A percentile compares a stretch with the other conserved stretches of the same genome.
Conservation (phyloP, 2,113 vertebrate genomes). For the Lepus europaeus region DNA sequence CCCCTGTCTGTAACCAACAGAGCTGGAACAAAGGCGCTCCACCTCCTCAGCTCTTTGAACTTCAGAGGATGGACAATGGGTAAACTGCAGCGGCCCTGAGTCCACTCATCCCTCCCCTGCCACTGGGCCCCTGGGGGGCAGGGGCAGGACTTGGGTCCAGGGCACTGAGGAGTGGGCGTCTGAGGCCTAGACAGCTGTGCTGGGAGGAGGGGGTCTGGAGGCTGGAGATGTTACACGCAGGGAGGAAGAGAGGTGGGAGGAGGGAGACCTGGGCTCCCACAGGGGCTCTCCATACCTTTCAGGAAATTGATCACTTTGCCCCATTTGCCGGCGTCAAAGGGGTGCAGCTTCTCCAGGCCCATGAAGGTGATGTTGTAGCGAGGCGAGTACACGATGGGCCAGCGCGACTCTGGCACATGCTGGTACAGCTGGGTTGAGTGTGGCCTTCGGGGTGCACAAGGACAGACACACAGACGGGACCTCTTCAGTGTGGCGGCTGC, state of each 20-base stretch:
- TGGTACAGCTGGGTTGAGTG: conserved; percentile 92
- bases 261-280: neutral
- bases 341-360: conserved; percentile 97
- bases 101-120: neutral
- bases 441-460: conserved; percentile 85
- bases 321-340: conserved; percentile 98
- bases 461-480: conserved; percentile 36
- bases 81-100: neutral
- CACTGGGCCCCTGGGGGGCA: neutral
- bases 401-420: conserved; percentile 86
- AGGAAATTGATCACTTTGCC: conserved; percentile 96
- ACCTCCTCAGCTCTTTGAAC: neutral
- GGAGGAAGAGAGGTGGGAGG: neutral
- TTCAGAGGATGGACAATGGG: neutral
- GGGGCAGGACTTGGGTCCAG: neutral
- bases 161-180: neutral
- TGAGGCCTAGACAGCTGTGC: neutral
- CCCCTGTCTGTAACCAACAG: neutral
- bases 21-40: neutral
- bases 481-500: neutral
- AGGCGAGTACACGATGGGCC: conserved; percentile 96
- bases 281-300: conserved; percentile 90
- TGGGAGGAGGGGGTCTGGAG: neutral
- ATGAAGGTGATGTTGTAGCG: conserved; percentile 98
- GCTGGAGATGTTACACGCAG: neutral